Base-by-base conservation (phyloP, 2,888 invertebrate species). In the Hedya salicella region DNA sequence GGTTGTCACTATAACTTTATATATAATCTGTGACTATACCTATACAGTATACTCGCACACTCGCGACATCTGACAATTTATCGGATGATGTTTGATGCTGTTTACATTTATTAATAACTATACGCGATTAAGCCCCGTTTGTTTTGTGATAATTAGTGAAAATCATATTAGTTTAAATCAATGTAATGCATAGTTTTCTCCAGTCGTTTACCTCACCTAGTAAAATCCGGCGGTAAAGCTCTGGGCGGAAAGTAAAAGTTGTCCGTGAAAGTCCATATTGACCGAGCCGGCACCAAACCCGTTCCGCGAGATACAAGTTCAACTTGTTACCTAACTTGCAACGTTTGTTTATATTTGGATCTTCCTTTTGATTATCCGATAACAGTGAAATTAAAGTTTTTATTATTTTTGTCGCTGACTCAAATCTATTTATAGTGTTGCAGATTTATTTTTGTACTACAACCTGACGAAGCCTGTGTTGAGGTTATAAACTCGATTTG, bases 211-310 rank as follows among this genome's bases (percentile, higher is more conserved):
- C 57, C 25, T 16, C 13, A 13, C 2, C 25, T 30, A 17, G 30
- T 42, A 46, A 57, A 57, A 57, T 44, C 32, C 32, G 6, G 3
- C 6, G 25, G 42, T 52, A 60, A 65, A 65, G 60, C 39, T 46
- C 40, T n/a, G 50, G 21, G 19, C 50, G 39, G 52, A 65, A 72
- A 74, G 73, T 74, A 72, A 74, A 74, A 74, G 73, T 70, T 49
- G 52, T 39, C 57, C 56, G 71, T 62, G 73, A 74, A 73, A 73
- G 74, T 66, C 65, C 65, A 65, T 65, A 65, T 65, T 65, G 65
- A 65, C 65, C 65, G 39, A 13, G n/a, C n/a, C 53, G 40, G 62
- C 54, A 39, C n/a, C 49, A 48, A 63, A 62, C 59, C 63, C 1
- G 63, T 54, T 40, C 42, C 13, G 17, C 57, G n/a, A 30, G 62